A percentile compares a stretch with the other conserved stretches of the same genome.
Evolutionary conservation across 92 coral and sea anemone species (phyloP).

Genomic region (Meandrina meandrites): DNA sequence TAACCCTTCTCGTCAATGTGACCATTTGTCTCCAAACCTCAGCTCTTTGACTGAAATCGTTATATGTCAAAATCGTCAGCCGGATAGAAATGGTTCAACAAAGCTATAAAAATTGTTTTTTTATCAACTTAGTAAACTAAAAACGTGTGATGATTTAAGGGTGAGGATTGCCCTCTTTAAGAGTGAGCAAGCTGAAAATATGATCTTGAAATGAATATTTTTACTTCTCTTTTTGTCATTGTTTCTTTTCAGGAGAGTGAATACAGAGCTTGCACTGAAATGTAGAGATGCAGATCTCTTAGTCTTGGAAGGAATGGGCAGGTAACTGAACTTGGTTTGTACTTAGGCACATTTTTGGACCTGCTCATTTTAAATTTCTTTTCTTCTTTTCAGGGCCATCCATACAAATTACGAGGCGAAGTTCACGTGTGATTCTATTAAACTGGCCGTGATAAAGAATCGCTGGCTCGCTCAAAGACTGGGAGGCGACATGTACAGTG

Average conservation of each 20-base stretch:
- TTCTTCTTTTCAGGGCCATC: slow-evolving; percentile 59
- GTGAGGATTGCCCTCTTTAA: background rate
- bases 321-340: slow-evolving; percentile 41
- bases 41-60: slow-evolving; percentile 41
- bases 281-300: slow-evolving; percentile 87
- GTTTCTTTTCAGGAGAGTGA: slow-evolving; percentile 69
- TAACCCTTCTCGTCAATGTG: slow-evolving; percentile 25
- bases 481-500: slow-evolving; percentile 96
- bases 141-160: too few relatives aligned
- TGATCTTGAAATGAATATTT: background rate
- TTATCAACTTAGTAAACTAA: too few relatives aligned
- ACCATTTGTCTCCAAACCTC: slow-evolving; percentile 23
- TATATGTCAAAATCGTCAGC: too few relatives aligned
- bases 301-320: slow-evolving; percentile 97
- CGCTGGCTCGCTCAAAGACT: slow-evolving; percentile 90
- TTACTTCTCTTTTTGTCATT: background rate
- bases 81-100: too few relatives aligned
- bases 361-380: background rate
- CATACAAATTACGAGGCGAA: slow-evolving; percentile 91
- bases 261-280: slow-evolving; percentile 82
- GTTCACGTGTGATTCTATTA: slow-evolving; percentile 94
- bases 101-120: too few relatives aligned
- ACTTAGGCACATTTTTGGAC: background rate
- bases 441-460: slow-evolving; percentile 95
- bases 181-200: background rate